Evolutionary conservation across 2,113 vertebrate genomes (phyloP).

Genomic region (Himantopus leucocephalus): DNA sequence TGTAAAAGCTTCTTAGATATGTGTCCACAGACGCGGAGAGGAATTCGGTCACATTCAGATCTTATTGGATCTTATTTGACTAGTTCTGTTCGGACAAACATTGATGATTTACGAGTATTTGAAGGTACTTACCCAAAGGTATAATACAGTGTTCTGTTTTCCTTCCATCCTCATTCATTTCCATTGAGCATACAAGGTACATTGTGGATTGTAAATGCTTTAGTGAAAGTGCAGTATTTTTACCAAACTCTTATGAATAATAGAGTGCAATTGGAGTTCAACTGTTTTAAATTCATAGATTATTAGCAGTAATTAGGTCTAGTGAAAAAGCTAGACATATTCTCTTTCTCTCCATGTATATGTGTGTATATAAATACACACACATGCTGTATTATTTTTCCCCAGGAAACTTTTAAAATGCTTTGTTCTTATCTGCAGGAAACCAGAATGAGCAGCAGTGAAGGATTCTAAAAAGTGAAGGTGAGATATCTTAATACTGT

Average conservation of each 20-base stretch:
- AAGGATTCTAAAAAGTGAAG: neutral
- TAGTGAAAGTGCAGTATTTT: neutral
- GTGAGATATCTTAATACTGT: neutral
- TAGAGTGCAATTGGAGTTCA: neutral
- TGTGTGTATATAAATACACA: neutral
- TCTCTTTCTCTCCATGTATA: neutral
- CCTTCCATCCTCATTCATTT: neutral
- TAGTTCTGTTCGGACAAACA: neutral
- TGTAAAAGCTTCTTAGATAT: neutral
- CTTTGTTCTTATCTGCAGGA: neutral
- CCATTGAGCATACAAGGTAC: neutral
- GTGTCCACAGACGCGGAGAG: neutral
- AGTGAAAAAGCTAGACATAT: neutral
- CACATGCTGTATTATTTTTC: neutral
- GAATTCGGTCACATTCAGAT: neutral
- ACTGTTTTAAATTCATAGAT: neutral
- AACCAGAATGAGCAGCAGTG: neutral
- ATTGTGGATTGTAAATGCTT: neutral
- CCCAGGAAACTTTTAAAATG: neutral
- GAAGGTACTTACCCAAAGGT: neutral
- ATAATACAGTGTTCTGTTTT: neutral
- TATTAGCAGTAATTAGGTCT: neutral
- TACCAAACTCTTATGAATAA: neutral
- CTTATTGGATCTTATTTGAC: neutral
- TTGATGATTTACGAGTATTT: neutral